Percentiles rank a stretch among this genome's conserved stretches.
phyloP scores from a whole-genome alignment of 1,140 invertebrate genomes.

The Apis florea region DNA sequence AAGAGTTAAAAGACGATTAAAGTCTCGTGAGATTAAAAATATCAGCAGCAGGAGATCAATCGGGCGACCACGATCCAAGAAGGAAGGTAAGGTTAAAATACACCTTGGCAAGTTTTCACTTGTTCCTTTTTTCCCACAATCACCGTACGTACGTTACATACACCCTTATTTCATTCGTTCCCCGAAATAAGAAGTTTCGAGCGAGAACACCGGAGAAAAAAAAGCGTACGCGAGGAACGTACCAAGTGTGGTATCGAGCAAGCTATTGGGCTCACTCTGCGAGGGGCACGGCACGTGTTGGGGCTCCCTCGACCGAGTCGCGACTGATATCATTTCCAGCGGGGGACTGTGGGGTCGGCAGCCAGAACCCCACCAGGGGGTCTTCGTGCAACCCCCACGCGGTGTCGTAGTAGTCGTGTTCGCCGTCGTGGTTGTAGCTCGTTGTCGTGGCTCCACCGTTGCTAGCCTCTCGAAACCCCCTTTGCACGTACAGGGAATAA shows the following conservation, averaged over 20 bases:
- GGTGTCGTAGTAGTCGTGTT: slow-evolving; percentile 55
- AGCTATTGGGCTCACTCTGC: slow-evolving; percentile 37
- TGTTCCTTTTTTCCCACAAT: background rate
- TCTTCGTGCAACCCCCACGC: slow-evolving; percentile 68
- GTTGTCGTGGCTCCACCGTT: slow-evolving; percentile 47
- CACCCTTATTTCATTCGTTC: slow-evolving; percentile 10
- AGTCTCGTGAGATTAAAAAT: background rate
- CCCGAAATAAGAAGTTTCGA: background rate
- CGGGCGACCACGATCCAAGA: background rate
- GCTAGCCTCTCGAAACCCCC: slow-evolving; percentile 62
- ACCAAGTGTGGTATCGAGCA: slow-evolving; percentile 7
- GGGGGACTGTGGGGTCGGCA: slow-evolving; percentile 75
- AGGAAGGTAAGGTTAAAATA: slow-evolving; percentile 1
- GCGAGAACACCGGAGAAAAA: background rate
- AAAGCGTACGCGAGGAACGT: slow-evolving; percentile 3
- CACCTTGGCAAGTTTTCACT: slow-evolving; percentile 6
- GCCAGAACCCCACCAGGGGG: slow-evolving; percentile 69
- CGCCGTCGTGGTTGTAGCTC: slow-evolving; percentile 31
- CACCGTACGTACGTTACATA: background rate
- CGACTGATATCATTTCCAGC: slow-evolving; percentile 77
- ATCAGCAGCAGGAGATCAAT: background rate
- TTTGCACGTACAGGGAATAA: slow-evolving; percentile 48
- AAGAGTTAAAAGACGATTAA: background rate
- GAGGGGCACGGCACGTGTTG: slow-evolving; percentile 69
- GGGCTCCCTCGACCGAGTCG: slow-evolving; percentile 76